Percentiles rank a stretch among this genome's conserved stretches.
These are phyloP conservation scores for Coecobrya sp. DNA, from an alignment of 2,888 invertebrate species.

Conservation along the genomic window DNA sequence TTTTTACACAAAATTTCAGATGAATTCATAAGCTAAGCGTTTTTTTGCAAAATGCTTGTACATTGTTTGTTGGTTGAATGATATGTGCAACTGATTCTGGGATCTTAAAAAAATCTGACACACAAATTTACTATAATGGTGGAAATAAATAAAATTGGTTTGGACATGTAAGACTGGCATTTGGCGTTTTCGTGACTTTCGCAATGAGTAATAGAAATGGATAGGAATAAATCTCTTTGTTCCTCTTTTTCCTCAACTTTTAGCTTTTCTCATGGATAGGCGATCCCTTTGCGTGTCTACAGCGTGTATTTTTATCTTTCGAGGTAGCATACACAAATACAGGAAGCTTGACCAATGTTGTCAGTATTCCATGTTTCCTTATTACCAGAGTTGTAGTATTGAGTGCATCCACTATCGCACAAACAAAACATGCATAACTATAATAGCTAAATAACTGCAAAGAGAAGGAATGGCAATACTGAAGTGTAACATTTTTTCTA, in stretches of 20 bases:
- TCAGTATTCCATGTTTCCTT: too few species aligned
- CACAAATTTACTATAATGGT: constrained; percentile 78
- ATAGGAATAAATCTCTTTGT: constrained; percentile 81
- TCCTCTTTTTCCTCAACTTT: constrained; percentile 15
- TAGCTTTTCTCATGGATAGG: background rate
- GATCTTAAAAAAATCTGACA: constrained; percentile 65
- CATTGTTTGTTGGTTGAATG: background rate
- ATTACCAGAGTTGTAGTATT: too few species aligned
- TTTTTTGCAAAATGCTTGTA: background rate
- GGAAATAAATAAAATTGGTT: constrained; percentile 77
- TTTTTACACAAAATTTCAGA: background rate
- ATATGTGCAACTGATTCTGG: background rate
- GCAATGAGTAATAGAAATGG: constrained; percentile 84
- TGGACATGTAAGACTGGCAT: constrained; percentile 81
- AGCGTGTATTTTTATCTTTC: background rate
- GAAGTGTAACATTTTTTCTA: background rate
- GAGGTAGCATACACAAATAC: background rate
- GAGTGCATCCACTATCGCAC: constrained; percentile 3
- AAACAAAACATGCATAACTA: background rate
- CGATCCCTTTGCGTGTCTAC: constrained; percentile 80
- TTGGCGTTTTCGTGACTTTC: constrained; percentile 84
- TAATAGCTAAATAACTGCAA: background rate
- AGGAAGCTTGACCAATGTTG: constrained; percentile 43
- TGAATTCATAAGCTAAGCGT: background rate
- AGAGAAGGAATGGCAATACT: background rate